A percentile compares a stretch with the other conserved stretches of the same genome.
Conservation (phyloP, 2,797 vertebrate species). For the Sebastes itinus region DNA sequence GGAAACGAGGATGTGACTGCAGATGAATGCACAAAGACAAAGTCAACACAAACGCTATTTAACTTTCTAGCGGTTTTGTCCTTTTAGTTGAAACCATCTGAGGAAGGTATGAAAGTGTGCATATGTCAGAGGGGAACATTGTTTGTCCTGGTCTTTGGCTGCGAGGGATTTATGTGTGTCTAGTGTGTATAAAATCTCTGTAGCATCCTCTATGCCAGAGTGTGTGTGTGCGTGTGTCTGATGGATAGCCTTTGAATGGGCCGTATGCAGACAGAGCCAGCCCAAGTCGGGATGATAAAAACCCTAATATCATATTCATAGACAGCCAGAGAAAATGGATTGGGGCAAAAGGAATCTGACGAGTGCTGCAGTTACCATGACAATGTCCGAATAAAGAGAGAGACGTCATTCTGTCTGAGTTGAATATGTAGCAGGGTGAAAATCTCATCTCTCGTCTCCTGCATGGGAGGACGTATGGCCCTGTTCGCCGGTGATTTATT, state of each 20-base stretch:
- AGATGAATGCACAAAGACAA: conserved; percentile 32
- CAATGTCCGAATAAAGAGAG: conserved; percentile 75
- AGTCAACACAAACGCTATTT: conserved; percentile 65
- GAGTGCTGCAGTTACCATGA: conserved; percentile 78
- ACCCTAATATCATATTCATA: conserved; percentile 79
- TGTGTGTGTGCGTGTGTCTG: conserved; percentile 36
- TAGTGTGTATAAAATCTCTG: conserved; percentile 52
- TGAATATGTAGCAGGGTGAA: conserved; percentile 59
- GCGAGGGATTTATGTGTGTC: conserved; percentile 54
- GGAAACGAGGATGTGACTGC: conserved; percentile 36
- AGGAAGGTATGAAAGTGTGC: conserved; percentile 5
- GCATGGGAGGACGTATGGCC: conserved; percentile 15
- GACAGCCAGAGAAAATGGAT: conserved; percentile 76
- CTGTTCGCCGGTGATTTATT: conserved; percentile 51
- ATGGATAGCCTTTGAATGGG: conserved; percentile 74
- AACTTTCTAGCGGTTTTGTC: conserved; percentile 42
- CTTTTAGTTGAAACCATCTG: conserved; percentile 27
- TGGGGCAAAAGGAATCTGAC: conserved; percentile 70
- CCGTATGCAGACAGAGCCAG: conserved; percentile 59
- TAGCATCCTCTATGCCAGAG: conserved; percentile 37
- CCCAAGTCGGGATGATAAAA: conserved; percentile 76
- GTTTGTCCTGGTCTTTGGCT: conserved; percentile 64
- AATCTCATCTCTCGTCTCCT: conserved; percentile 51
- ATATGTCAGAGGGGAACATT: conserved; percentile 57
- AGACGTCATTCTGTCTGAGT: conserved; percentile 61